Base-by-base conservation (phyloP, 2,888 invertebrate genomes). In the Helobdella robusta region DNA sequence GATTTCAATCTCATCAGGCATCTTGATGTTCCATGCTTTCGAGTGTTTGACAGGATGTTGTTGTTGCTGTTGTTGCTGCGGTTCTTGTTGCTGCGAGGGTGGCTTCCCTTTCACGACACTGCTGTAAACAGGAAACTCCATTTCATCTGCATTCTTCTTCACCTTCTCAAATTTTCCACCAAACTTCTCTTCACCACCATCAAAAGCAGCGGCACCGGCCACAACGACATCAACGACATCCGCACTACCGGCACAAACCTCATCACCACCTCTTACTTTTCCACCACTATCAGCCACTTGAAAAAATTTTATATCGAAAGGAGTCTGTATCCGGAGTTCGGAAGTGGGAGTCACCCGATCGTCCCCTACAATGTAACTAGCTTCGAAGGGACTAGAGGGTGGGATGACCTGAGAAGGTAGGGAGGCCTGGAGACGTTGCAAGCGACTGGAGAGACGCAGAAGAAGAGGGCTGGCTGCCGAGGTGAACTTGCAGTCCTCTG, bases 241-340 rank as follows among this genome's bases (percentile, higher is more conserved):
- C 18, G n/a, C 36, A n/a, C 23, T 36, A 11, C 23, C 59, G 3
- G 36, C 2, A 8, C 60, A 18, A 15, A 1, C 25, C 28, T 1
- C 50, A 11, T n/a, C 50, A 11, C 50, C 50, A 11, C 8, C 50
- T n/a, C 8, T 25, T 11, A n/a, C 50, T 11, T 25, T 25, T 11
- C 20, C 50, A 11, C 20, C 50, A 20, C 20, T 25, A 20, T n/a
- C 20, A 11, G 8, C 8, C 20, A n/a, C 50, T 11, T 6, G 20
- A n/a, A 50, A 28, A 4, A 28, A 4, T 32, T 28, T 54, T 5
- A n/a, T 46, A 3, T 62, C 62, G 32, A 62, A 20, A 4, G 62
- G 62, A 2, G 62, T 62, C 15, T 36, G 28, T 3, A 62, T 50
- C 18, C 62, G 1, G 20, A 62, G 35, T 23, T 62, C 62, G 32